Evolutionary conservation across 2,113 vertebrate genomes (phyloP), one percentile per base, ranked within the genome.

Genomic region (Caranx melampygus): DNA sequence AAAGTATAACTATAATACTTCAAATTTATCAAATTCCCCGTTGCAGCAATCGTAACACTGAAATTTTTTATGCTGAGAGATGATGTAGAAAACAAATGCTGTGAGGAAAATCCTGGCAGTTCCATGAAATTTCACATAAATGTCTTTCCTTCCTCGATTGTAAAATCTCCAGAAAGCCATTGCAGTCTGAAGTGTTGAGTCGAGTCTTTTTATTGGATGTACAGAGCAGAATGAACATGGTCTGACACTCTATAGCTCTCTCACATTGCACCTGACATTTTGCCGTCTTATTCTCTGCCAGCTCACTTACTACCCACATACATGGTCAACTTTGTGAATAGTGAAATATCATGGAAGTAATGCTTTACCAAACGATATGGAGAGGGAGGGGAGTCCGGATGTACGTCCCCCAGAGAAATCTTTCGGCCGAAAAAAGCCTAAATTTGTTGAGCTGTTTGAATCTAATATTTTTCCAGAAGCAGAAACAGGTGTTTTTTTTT

Each of bases 1-100:
- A 35, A 73, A 81, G 59, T 63, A 68, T 47, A 70, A 79, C 62
- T 60, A 69, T 34, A 69, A 84, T 75, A 51, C 42, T 69, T 35
- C 52, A 66, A 62, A 82, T 84, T 70, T 58, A 74, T 84, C 66
- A 26, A 52, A 15, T 34, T 63, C 21, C 59, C 49, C 18, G 33
- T 72, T 51, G 58, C 58, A 61, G 62, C 20, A 13, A 69, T 47
- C 58, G 42, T 16, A 35, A 14, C 40, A 34, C n/a, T 0, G 18
- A 52, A 13, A 66, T 72, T 47, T 71, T 49, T 63, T 66, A 40
- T 58, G 40, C 26, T 64, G 62, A 55, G 63, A 35, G 44, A 72
- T 34, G 49, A 51, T 5, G 15, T 15, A 2, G 7, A 59, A 81
- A 83, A 72, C 35, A 72, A 64, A 81, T 54, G 13, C 13, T 20